Conservation (phyloP, 1,140 invertebrate genomes). For the Pseudomyrmex pallidus region DNA sequence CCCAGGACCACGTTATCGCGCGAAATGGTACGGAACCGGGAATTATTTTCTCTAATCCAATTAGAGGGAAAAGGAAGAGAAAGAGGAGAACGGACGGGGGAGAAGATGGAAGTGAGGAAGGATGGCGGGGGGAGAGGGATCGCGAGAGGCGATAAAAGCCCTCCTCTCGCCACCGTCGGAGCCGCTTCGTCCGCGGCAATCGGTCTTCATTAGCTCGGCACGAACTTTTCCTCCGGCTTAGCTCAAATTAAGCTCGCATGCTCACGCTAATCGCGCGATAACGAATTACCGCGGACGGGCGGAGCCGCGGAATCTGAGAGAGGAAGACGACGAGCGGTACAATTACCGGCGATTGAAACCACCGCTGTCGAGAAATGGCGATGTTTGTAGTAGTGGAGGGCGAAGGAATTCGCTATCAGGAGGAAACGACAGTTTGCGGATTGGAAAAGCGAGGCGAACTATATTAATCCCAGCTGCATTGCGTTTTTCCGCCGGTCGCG, state of each 20-base stretch:
- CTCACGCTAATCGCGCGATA: conserved; percentile 71
- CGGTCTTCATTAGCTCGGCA: conserved; percentile 71
- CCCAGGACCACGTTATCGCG: conserved; percentile 62
- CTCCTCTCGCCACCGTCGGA: conserved; percentile 27
- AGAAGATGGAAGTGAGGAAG: not conserved
- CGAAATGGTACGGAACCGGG: conserved; percentile 65
- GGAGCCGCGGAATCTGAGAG: not conserved
- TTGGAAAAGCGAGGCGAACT: conserved; percentile 48
- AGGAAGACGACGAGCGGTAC: conserved; percentile 6
- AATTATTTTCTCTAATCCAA: conserved; percentile 77
- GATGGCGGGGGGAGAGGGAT: not conserved
- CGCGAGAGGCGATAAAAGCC: conserved; percentile 67
- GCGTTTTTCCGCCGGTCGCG: conserved; percentile 1
- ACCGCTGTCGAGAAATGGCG: not conserved
- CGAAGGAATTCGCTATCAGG: conserved; percentile 36
- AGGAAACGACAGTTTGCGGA: conserved; percentile 39
- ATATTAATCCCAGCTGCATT: conserved; percentile 46
- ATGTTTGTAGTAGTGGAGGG: not conserved
- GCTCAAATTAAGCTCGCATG: conserved; percentile 72
- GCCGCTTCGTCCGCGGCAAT: conserved; percentile 61
- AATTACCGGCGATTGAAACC: conserved; percentile 30
- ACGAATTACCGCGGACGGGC: conserved; percentile 64
- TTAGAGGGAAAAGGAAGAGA: conserved; percentile 35
- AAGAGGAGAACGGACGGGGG: not conserved
- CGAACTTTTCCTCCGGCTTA: conserved; percentile 72